These are phyloP conservation scores for Anisognathus igniventris DNA, from an alignment of 2,797 vertebrate species.

Conservation along the genomic window DNA sequence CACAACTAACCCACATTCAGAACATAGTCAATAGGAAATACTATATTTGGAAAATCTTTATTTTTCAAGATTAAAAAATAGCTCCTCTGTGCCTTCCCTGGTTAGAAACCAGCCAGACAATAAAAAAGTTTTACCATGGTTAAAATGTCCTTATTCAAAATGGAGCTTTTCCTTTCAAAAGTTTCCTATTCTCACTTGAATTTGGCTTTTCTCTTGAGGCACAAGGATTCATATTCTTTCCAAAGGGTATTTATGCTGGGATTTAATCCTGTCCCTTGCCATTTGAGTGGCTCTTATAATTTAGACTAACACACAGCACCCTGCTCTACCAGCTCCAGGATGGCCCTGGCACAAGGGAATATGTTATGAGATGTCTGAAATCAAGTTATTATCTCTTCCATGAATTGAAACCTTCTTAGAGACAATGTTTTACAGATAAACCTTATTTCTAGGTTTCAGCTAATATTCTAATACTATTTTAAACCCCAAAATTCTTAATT, in stretches of 20 bases:
- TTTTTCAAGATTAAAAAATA: neutral
- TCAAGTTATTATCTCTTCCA: neutral
- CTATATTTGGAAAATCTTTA: neutral
- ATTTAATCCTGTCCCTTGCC: neutral
- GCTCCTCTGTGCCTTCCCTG: neutral
- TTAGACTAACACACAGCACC: neutral
- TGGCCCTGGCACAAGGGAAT: neutral
- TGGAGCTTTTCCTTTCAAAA: neutral
- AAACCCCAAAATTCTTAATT: slow-evolving; percentile 22
- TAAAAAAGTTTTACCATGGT: neutral
- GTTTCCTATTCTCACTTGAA: neutral
- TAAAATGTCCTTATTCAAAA: neutral
- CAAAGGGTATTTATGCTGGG: neutral
- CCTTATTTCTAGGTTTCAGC: neutral
- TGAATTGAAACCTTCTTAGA: neutral
- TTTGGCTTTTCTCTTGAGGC: neutral
- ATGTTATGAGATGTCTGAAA: neutral
- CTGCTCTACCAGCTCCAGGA: neutral
- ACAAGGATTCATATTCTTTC: neutral
- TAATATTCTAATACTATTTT: slow-evolving; percentile 43
- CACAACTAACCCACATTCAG: neutral
- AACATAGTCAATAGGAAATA: neutral
- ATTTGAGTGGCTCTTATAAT: neutral
- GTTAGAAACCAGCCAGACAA: neutral
- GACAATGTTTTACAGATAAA: neutral